Conservation (phyloP, 1,140 invertebrate species). For the Drosophila prosaltans region DNA sequence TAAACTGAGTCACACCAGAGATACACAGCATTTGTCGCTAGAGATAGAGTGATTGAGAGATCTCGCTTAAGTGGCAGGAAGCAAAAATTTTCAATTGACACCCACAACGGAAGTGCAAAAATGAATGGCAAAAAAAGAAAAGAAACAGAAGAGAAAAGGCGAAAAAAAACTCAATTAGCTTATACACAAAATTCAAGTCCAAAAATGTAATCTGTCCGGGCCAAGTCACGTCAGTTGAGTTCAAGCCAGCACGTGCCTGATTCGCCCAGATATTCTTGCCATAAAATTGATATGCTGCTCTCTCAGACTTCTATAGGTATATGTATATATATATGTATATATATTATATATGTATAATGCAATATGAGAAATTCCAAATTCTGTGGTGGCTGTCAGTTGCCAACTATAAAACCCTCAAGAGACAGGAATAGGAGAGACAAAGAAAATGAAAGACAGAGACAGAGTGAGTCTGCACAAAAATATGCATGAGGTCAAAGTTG, state of each 20-base stretch:
- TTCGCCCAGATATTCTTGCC: slow-evolving; percentile 10
- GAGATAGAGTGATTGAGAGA: slow-evolving; percentile 4
- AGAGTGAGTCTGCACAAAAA: neutral
- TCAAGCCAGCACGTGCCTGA: slow-evolving; percentile 11
- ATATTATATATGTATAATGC: neutral
- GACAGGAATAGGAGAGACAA: neutral
- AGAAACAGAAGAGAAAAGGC: neutral
- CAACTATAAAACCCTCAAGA: slow-evolving; percentile 5
- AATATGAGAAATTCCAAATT: slow-evolving; percentile 4
- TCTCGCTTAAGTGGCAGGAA: slow-evolving; percentile 52
- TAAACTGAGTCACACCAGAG: slow-evolving; percentile 23
- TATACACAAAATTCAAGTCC: neutral
- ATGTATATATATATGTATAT: too few species aligned
- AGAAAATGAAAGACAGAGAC: neutral
- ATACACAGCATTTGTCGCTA: slow-evolving; percentile 12
- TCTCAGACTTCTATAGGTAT: neutral
- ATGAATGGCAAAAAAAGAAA: slow-evolving; percentile 20
- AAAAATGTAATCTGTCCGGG: neutral
- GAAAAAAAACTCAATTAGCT: neutral
- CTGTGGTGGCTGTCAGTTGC: slow-evolving; percentile 6
- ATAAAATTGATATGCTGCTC: slow-evolving; percentile 7
- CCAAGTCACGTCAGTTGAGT: slow-evolving; percentile 10
- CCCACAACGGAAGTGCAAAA: slow-evolving; percentile 46
- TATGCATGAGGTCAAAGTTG: slow-evolving; percentile 44
- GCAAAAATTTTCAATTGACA: slow-evolving; percentile 38